Evolutionary conservation across 1,140 invertebrate genomes (phyloP).

Genomic region (Ptiloglossa arizonensis): DNA sequence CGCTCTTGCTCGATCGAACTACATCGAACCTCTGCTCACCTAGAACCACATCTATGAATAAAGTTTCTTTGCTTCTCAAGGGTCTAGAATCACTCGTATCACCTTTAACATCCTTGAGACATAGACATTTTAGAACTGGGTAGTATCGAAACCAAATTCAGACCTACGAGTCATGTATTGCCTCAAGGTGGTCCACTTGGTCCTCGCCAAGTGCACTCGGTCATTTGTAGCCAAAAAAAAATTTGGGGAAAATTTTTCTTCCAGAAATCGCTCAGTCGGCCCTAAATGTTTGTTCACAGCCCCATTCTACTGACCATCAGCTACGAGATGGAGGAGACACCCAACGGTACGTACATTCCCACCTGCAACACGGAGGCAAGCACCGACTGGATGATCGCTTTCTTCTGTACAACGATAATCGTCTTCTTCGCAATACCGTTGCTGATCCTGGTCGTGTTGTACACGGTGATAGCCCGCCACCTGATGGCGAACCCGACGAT

Average conservation of each 20-base stretch:
- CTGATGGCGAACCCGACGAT: slow-evolving; percentile 89
- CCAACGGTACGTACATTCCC: slow-evolving; percentile 86
- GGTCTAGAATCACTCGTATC: too few relatives aligned
- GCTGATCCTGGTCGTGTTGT: slow-evolving; percentile 89
- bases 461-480: slow-evolving; percentile 91
- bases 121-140: too few relatives aligned
- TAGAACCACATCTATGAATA: too few relatives aligned
- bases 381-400: slow-evolving; percentile 87
- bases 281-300: slow-evolving; percentile 79
- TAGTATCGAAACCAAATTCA: too few relatives aligned
- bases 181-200: too few relatives aligned
- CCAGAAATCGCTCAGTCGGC: not conserved
- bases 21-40: too few relatives aligned
- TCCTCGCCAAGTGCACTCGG: too few relatives aligned
- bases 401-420: slow-evolving; percentile 90
- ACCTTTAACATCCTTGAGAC: too few relatives aligned
- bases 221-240: too few relatives aligned
- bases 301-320: slow-evolving; percentile 90
- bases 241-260: not conserved
- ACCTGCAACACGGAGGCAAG: slow-evolving; percentile 89
- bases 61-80: too few relatives aligned
- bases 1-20: too few relatives aligned
- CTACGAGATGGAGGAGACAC: slow-evolving; percentile 86
- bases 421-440: slow-evolving; percentile 93
- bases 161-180: too few relatives aligned